Percentiles rank a stretch among this genome's conserved stretches.
phyloP scores from a whole-genome alignment of 2,888 invertebrate species.

The Drosophila demipolita region DNA sequence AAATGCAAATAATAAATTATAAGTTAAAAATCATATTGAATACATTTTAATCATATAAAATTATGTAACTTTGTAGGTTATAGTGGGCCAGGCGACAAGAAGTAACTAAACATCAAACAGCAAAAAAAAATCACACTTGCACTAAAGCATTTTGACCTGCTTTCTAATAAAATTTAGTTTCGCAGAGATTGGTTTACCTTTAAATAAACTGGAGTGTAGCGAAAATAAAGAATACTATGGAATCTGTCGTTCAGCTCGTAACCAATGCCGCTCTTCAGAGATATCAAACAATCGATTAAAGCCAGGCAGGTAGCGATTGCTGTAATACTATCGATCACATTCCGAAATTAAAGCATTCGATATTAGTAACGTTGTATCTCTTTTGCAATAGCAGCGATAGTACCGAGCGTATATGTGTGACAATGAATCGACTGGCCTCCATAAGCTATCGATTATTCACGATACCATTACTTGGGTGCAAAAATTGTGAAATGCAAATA shows the following conservation, averaged over 20 bases:
- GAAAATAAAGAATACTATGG: constrained; percentile 56
- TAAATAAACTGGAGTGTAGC: constrained; percentile 54
- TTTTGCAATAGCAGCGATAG: neutral
- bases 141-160: neutral
- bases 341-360: neutral
- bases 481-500: neutral
- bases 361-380: neutral
- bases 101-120: neutral
- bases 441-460: neutral
- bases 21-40: neutral
- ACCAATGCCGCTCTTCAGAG: constrained; percentile 48
- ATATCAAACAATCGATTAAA: constrained; percentile 8
- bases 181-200: constrained; percentile 34
- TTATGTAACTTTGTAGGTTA: constrained; percentile 85
- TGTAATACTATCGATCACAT: neutral
- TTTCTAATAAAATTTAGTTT: neutral
- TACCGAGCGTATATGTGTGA: neutral
- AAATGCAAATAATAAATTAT: neutral
- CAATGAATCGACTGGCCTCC: neutral
- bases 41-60: constrained; percentile 49
- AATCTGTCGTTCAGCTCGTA: constrained; percentile 51
- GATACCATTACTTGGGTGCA: neutral
- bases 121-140: neutral
- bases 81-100: constrained; percentile 24
- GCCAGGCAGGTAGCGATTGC: neutral